phyloP scores from a whole-genome alignment of 2,888 invertebrate genomes.

The Timandra comae region DNA sequence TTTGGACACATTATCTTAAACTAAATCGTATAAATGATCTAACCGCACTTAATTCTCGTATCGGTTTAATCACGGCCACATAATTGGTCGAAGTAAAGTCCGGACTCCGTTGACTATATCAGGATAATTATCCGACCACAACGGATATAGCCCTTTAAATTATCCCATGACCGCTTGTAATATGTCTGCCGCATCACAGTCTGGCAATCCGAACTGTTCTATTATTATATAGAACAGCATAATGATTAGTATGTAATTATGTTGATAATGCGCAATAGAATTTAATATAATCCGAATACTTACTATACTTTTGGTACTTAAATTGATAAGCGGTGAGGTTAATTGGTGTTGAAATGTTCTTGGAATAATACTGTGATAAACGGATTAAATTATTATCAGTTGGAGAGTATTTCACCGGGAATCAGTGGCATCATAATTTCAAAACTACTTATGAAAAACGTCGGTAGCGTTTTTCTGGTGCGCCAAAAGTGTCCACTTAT shows the following conservation, averaged over 20 bases:
- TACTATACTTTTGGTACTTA: too few relatives aligned
- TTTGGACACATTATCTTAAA: constrained; percentile 2
- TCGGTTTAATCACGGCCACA: constrained; percentile 27
- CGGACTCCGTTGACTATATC: constrained; percentile 29
- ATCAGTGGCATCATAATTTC: too few relatives aligned
- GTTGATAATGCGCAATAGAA: not conserved
- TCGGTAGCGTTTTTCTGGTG: too few relatives aligned
- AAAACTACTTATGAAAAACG: too few relatives aligned
- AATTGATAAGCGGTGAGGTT: too few relatives aligned
- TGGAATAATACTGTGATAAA: too few relatives aligned
- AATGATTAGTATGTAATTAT: not conserved
- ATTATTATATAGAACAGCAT: constrained; percentile 7
- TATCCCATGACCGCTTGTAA: constrained; percentile 51
- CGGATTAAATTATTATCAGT: too few relatives aligned
- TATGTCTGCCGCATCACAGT: constrained; percentile 37
- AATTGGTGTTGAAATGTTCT: too few relatives aligned
- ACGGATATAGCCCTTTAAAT: constrained; percentile 41
- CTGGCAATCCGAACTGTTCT: constrained; percentile 27
- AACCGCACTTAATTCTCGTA: constrained; percentile 15
- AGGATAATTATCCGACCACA: constrained; percentile 20
- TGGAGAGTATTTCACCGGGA: too few relatives aligned
- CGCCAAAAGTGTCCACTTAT: too few relatives aligned
- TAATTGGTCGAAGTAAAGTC: constrained; percentile 37
- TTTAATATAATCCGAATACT: too few relatives aligned
- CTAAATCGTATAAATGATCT: constrained; percentile 15